A percentile compares a stretch with the other conserved stretches of the same genome.
phyloP scores from a whole-genome alignment of 1,140 invertebrate species.

The Popillia japonica region DNA sequence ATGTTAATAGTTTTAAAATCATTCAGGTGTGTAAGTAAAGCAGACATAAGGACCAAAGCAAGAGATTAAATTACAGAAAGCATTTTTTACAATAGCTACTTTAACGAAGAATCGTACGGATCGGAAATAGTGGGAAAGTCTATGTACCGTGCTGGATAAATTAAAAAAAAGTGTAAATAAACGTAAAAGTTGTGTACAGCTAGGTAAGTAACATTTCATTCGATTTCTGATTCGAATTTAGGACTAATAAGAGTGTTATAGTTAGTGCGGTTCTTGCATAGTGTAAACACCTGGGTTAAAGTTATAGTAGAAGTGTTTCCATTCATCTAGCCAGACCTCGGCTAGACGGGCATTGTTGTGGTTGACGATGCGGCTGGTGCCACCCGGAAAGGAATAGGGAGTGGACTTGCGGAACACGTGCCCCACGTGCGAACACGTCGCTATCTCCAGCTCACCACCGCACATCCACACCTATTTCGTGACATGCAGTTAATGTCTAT shows the following conservation, averaged over 20 bases:
- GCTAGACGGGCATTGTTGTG: slow-evolving; percentile 97
- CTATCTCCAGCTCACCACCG: slow-evolving; percentile 93
- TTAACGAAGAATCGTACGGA: no score
- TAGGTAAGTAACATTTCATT: no score
- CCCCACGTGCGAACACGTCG: slow-evolving; percentile 98
- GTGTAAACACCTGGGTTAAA: slow-evolving; percentile 86
- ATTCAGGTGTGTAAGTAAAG: not conserved
- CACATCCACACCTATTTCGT: slow-evolving; percentile 95
- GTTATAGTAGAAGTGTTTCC: slow-evolving; percentile 98
- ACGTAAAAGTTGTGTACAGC: no score
- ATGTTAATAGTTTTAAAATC: not conserved
- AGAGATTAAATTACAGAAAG: no score
- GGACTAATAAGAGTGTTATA: no score
- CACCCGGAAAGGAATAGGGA: slow-evolving; percentile 98
- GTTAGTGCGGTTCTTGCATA: no score
- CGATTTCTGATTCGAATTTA: no score
- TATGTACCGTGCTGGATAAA: no score
- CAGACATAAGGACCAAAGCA: not conserved
- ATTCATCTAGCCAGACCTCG: slow-evolving; percentile 97
- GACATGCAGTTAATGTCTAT: slow-evolving; percentile 13
- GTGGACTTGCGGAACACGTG: slow-evolving; percentile 99
- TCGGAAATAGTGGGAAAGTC: no score
- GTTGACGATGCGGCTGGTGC: slow-evolving; percentile 97
- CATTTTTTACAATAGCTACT: no score
- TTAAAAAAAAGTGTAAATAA: no score